Evolutionary conservation across 2,113 vertebrate genomes (phyloP).

Genomic region (Tapirus terrestris): DNA sequence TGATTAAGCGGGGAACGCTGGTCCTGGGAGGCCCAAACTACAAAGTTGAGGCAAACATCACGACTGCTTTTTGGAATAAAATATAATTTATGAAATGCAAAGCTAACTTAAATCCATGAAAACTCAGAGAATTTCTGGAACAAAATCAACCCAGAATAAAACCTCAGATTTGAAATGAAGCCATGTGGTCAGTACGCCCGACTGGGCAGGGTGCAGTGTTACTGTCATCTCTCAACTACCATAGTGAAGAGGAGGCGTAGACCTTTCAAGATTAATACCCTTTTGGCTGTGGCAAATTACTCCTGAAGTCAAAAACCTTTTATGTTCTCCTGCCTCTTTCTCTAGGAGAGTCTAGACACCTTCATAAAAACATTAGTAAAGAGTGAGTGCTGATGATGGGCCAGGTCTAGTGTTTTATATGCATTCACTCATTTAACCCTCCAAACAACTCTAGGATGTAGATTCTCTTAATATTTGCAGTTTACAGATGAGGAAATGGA

Average conservation of each 20-base stretch:
- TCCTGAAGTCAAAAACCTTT: neutral
- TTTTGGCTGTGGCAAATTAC: neutral
- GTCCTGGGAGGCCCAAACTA: neutral
- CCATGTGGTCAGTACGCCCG: neutral
- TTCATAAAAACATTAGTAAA: neutral
- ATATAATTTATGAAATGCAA: neutral
- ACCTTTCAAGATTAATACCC: neutral
- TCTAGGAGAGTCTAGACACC: neutral
- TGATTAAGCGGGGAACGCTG: neutral
- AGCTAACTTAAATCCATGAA: constrained; percentile 31
- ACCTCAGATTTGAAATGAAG: neutral
- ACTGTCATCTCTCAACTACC: neutral
- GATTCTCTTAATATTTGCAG: neutral
- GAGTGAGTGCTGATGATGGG: neutral
- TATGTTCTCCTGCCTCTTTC: neutral
- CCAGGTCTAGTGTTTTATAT: neutral
- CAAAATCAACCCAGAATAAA: neutral
- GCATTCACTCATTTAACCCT: neutral
- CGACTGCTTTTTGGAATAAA: neutral
- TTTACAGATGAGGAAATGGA: neutral
- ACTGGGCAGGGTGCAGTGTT: rapidly evolving
- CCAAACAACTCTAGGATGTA: neutral
- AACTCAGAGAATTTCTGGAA: neutral
- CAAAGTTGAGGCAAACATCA: neutral
- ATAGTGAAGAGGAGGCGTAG: neutral